These are phyloP conservation scores for Catocala sponsa DNA, from an alignment of 2,888 invertebrate genomes.

Conservation along the genomic window DNA sequence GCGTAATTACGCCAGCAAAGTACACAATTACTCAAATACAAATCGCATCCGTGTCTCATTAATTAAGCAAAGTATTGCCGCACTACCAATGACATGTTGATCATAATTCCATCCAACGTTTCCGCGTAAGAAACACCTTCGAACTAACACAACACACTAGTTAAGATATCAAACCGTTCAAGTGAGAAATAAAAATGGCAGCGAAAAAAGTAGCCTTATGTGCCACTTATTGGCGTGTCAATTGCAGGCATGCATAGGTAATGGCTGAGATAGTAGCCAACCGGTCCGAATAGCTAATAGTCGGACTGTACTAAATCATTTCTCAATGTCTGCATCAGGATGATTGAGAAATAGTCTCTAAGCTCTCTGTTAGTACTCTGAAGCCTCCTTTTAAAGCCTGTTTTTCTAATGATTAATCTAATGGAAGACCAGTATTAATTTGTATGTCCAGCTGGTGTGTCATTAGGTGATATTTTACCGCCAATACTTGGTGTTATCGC, in stretches of 20 bases:
- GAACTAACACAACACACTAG: slow-evolving; percentile 40
- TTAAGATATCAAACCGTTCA: slow-evolving; percentile 57
- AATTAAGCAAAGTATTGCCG: slow-evolving; percentile 32
- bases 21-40: slow-evolving; percentile 1
- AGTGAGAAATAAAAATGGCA: slow-evolving; percentile 45
- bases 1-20: neutral
- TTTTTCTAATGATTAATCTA: slow-evolving; percentile 22
- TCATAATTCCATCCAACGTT: slow-evolving; percentile 32
- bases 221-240: slow-evolving; percentile 49
- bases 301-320: slow-evolving; percentile 39
- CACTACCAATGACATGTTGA: slow-evolving; percentile 29
- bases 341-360: slow-evolving; percentile 28
- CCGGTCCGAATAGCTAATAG: slow-evolving; percentile 41
- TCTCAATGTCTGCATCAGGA: slow-evolving; percentile 44
- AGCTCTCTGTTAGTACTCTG: slow-evolving; percentile 1
- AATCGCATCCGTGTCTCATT: slow-evolving; percentile 24
- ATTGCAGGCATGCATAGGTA: slow-evolving; percentile 42
- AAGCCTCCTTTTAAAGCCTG: slow-evolving; percentile 9
- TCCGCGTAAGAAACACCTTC: slow-evolving; percentile 43
- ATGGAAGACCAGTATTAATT: slow-evolving; percentile 4
- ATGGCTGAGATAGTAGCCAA: slow-evolving; percentile 28
- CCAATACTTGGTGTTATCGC: neutral
- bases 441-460: slow-evolving; percentile 8
- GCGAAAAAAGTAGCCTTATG: slow-evolving; percentile 52
- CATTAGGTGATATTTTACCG: slow-evolving; percentile 4